Conservation (phyloP, 2,113 vertebrate genomes). For the Lampris megalopsis region DNA sequence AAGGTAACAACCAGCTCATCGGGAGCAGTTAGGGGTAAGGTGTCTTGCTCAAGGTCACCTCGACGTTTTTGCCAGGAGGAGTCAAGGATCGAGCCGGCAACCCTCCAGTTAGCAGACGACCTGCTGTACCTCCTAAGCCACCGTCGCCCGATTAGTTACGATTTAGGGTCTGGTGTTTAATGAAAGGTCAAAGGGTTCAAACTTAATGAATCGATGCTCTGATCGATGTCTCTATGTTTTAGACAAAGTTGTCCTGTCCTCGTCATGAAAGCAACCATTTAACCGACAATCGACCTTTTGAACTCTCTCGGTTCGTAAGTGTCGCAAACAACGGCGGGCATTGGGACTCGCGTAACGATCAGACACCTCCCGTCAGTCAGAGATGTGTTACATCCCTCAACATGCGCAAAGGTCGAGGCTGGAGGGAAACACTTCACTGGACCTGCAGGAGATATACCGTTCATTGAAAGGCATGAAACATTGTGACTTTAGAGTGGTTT, state of each 20-base stretch:
- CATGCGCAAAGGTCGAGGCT: slow-evolving; percentile 29
- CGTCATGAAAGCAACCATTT: slow-evolving; percentile 9
- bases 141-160: too few species aligned
- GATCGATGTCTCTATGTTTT: background rate
- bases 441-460: slow-evolving; percentile 40
- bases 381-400: slow-evolving; percentile 53
- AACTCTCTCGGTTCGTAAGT: slow-evolving; percentile 31
- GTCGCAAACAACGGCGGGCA: slow-evolving; percentile 18
- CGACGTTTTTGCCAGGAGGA: too few species aligned
- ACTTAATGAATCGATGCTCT: slow-evolving; percentile 1
- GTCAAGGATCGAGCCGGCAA: too few species aligned
- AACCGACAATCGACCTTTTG: slow-evolving; percentile 38
- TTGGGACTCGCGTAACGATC: slow-evolving; percentile 30
- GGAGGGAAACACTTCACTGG: slow-evolving; percentile 23
- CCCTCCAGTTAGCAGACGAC: too few species aligned
- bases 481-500: slow-evolving; percentile 53
- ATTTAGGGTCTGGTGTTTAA: too few species aligned
- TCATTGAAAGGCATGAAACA: slow-evolving; percentile 50
- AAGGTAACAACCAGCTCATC: too few species aligned
- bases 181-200: too few species aligned
- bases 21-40: too few species aligned
- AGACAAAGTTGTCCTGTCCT: background rate
- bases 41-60: too few species aligned
- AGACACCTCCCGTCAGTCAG: slow-evolving; percentile 26
- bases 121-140: too few species aligned